Conservation (phyloP, 2,113 vertebrate species). For the Morphnarchus princeps region DNA sequence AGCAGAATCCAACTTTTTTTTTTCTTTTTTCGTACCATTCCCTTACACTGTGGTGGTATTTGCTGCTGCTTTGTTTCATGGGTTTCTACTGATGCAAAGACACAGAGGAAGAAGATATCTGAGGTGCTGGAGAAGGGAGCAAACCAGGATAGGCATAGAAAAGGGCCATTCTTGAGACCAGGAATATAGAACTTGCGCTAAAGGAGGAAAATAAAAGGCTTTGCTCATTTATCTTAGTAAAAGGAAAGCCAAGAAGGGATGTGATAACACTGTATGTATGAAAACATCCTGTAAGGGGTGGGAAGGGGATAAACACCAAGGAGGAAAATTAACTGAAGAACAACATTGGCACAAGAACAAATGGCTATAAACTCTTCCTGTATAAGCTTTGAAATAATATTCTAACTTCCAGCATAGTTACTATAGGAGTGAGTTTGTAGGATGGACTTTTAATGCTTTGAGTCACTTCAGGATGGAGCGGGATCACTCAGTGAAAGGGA, state of each 20-base stretch:
- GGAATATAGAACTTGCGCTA: background rate
- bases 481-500: background rate
- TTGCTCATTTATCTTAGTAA: background rate
- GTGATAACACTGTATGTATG: background rate
- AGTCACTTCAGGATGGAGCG: accelerated
- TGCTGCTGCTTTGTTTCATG: background rate
- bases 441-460: background rate
- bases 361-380: background rate
- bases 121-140: background rate
- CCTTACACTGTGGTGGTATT: background rate
- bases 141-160: background rate
- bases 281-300: background rate
- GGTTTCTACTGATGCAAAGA: background rate
- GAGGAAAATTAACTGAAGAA: background rate
- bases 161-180: background rate
- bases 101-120: background rate
- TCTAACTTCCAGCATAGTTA: background rate
- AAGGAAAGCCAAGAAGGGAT: background rate
- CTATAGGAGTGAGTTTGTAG: background rate
- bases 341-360: background rate
- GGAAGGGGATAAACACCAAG: background rate
- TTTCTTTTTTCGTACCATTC: background rate
- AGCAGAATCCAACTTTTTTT: background rate
- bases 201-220: background rate
- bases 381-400: background rate